Percentiles rank a stretch among this genome's conserved stretches.
Conservation (phyloP, 2,888 invertebrate genomes). For the Lasioglossum pauxillum region DNA sequence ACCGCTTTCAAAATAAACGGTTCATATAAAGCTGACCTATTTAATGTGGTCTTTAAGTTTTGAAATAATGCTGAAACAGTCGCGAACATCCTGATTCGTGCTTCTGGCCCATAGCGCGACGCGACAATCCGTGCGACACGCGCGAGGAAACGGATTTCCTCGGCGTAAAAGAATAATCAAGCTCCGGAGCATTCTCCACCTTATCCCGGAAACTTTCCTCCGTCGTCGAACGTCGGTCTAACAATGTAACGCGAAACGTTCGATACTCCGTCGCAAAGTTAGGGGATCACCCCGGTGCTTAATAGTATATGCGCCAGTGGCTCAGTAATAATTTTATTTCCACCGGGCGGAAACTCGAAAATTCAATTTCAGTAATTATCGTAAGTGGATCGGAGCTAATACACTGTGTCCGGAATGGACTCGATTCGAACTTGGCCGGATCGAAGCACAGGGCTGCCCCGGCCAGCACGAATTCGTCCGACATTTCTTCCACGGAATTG, state of each 20-base stretch:
- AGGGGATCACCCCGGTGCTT: not conserved
- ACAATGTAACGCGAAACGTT: slow-evolving; percentile 1
- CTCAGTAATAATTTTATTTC: slow-evolving; percentile 34
- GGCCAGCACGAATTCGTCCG: slow-evolving; percentile 23
- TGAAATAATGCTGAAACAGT: too few species aligned
- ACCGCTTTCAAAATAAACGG: too few species aligned
- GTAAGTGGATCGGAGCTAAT: slow-evolving; percentile 57
- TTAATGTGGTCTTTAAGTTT: too few species aligned
- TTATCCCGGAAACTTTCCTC: not conserved
- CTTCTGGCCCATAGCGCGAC: too few species aligned
- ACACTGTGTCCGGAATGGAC: slow-evolving; percentile 28
- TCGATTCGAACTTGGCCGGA: slow-evolving; percentile 44
- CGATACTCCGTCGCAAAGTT: slow-evolving; percentile 10
- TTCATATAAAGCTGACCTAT: too few species aligned
- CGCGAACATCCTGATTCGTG: too few species aligned
- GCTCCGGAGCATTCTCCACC: not conserved
- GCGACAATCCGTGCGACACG: not conserved
- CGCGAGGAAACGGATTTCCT: not conserved
- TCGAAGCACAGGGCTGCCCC: slow-evolving; percentile 25
- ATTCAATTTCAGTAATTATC: slow-evolving; percentile 55
- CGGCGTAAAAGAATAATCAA: not conserved
- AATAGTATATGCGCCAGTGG: slow-evolving; percentile 9
- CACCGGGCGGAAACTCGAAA: slow-evolving; percentile 32
- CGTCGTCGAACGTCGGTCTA: not conserved
- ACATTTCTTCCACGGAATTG: slow-evolving; percentile 28